These are phyloP conservation scores for Chloroceryle amazona DNA, from an alignment of 2,797 vertebrate species.

Conservation along the genomic window DNA sequence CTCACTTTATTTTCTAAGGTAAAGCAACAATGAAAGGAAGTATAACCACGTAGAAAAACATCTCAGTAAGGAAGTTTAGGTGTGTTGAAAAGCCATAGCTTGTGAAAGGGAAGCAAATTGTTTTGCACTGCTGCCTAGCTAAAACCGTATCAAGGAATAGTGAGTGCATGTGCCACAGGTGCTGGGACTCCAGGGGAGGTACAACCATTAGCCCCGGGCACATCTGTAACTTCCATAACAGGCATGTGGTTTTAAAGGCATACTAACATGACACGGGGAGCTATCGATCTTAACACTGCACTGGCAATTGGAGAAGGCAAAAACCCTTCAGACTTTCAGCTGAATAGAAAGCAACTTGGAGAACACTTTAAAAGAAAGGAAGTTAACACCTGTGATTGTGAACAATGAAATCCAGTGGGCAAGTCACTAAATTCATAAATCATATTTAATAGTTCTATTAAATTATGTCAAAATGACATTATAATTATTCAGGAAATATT, in stretches of 20 bases:
- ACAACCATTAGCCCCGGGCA: neutral
- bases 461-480: neutral
- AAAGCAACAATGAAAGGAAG: neutral
- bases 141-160: neutral
- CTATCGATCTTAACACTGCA: neutral
- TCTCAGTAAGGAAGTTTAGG: neutral
- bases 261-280: neutral
- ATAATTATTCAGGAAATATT: neutral
- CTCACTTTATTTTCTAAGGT: neutral
- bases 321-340: neutral
- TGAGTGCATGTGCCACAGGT: rapidly evolving
- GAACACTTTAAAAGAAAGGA: neutral
- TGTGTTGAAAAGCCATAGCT: neutral
- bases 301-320: neutral
- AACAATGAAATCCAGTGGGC: neutral
- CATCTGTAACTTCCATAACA: rapidly evolving
- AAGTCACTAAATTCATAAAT: neutral
- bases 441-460: neutral
- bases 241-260: neutral
- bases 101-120: neutral
- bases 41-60: neutral
- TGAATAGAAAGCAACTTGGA: neutral
- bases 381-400: neutral
- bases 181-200: neutral
- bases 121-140: neutral